These are phyloP conservation scores for Herminia tarsipennalis DNA, from an alignment of 2,888 invertebrate species.

Conservation along the genomic window DNA sequence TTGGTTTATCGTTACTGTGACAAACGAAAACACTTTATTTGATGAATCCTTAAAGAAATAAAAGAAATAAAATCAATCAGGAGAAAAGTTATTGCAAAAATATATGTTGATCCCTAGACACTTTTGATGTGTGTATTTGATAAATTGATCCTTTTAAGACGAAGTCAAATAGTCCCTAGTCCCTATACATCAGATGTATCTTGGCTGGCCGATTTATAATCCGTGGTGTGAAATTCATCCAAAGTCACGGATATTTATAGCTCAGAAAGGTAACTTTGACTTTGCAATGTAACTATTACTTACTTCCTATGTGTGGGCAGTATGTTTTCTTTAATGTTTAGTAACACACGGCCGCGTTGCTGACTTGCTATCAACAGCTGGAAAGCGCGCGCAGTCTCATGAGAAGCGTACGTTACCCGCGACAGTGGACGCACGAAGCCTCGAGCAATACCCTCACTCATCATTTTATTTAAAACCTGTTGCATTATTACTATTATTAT, in stretches of 20 bases:
- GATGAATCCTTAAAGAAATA: no score
- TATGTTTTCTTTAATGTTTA: constrained; percentile 38
- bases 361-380: constrained; percentile 53
- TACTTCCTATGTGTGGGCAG: constrained; percentile 37
- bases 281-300: neutral
- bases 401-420: constrained; percentile 50
- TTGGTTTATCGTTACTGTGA: no score
- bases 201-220: no score
- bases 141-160: no score
- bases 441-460: constrained; percentile 58
- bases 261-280: neutral
- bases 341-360: constrained; percentile 61
- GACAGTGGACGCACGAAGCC: constrained; percentile 66
- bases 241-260: no score
- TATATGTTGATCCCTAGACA: no score
- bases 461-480: constrained; percentile 49
- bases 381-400: constrained; percentile 56
- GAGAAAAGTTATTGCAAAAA: no score
- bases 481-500: neutral
- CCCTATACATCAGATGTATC: no score
- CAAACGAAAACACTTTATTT: no score
- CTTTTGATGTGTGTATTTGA: no score
- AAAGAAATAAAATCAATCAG: no score
- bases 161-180: neutral
- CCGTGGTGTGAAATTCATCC: no score